A percentile compares a stretch with the other conserved stretches of the same genome.
Conservation (phyloP, 1,140 invertebrate genomes). For the Helicoverpa armigera region DNA sequence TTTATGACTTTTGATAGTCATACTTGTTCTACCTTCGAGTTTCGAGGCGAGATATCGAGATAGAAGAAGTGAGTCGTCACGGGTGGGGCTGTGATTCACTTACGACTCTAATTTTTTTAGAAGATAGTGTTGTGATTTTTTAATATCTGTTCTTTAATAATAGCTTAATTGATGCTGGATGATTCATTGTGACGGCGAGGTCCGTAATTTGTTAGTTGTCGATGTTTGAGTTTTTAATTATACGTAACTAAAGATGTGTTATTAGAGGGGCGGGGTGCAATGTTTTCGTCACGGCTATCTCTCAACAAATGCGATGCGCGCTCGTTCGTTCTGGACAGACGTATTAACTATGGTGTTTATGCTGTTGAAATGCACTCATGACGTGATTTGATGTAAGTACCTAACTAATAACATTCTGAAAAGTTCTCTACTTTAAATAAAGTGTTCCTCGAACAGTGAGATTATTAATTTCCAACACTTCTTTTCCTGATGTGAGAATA, state of each 20-base stretch:
- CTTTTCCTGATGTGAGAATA: slow-evolving; percentile 33
- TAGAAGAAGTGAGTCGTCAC: slow-evolving; percentile 74
- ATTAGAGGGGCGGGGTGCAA: slow-evolving; percentile 74
- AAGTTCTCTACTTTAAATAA: not conserved
- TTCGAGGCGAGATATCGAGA: slow-evolving; percentile 75
- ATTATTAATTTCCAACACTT: slow-evolving; percentile 51
- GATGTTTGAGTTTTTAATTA: slow-evolving; percentile 85
- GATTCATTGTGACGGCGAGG: slow-evolving; percentile 73
- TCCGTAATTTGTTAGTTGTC: slow-evolving; percentile 78
- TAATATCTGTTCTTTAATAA: slow-evolving; percentile 75
- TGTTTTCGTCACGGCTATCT: slow-evolving; percentile 71
- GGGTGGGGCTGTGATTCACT: slow-evolving; percentile 77
- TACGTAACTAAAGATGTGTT: slow-evolving; percentile 78
- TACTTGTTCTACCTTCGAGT: slow-evolving; percentile 71
- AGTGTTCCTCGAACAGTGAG: not conserved
- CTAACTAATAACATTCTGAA: not conserved
- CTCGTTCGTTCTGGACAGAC: slow-evolving; percentile 43
- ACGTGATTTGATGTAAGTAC: not conserved
- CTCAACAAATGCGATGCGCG: slow-evolving; percentile 44
- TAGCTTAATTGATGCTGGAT: slow-evolving; percentile 78
- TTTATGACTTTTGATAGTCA: slow-evolving; percentile 71
- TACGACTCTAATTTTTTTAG: slow-evolving; percentile 67
- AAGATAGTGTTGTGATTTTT: slow-evolving; percentile 75
- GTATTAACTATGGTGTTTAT: slow-evolving; percentile 38
- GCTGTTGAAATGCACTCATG: slow-evolving; percentile 52